A percentile compares a stretch with the other conserved stretches of the same genome.
Conservation (phyloP, 2,113 vertebrate species). For the Elanus axillaris region DNA sequence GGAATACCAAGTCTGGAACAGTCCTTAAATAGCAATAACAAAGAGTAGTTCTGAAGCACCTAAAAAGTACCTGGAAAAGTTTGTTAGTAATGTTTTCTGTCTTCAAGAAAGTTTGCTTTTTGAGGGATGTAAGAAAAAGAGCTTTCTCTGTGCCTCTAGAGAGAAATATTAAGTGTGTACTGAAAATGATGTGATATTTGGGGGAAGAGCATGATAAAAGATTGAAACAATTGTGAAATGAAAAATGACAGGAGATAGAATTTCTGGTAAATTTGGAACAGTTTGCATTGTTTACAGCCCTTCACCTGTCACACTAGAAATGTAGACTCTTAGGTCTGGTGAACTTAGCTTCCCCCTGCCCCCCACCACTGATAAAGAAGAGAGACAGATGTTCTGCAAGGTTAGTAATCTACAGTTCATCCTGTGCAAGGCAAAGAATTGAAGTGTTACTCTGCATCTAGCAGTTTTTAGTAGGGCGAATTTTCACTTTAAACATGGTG, state of each 20-base stretch:
- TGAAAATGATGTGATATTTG: background rate
- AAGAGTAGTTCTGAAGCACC: background rate
- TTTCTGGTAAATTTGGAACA: background rate
- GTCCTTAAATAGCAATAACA: background rate
- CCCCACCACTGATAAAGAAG: background rate
- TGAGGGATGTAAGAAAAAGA: background rate
- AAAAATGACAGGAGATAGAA: background rate
- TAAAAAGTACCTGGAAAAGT: background rate
- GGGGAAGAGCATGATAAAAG: background rate
- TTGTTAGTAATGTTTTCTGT: background rate
- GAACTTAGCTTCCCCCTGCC: background rate
- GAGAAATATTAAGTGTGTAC: background rate
- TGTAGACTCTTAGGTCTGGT: background rate
- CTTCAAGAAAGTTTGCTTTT: background rate
- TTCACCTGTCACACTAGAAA: background rate
- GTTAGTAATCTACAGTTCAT: background rate
- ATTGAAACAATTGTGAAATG: background rate
- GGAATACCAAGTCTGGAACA: background rate
- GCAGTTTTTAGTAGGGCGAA: background rate
- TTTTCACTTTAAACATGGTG: background rate
- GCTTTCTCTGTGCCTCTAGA: background rate
- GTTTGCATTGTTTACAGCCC: background rate
- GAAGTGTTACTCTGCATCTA: background rate
- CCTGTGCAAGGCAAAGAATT: background rate
- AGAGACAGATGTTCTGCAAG: background rate